Conservation (phyloP, 2,113 vertebrate species). For the Podocnemis expansa region DNA sequence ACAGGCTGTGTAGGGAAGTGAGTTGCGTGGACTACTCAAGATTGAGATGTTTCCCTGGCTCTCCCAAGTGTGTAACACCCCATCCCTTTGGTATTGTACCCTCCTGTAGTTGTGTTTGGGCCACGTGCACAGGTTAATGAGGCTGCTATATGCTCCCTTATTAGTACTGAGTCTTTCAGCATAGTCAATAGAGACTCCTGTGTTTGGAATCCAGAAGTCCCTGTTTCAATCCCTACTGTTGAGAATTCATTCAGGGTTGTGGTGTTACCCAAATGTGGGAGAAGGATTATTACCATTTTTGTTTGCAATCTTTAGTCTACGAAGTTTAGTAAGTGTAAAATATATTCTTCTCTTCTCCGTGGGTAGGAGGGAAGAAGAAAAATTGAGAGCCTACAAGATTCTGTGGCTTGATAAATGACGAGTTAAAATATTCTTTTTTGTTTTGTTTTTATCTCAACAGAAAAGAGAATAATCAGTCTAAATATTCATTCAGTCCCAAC, state of each 20-base stretch:
- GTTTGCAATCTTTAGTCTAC: background rate
- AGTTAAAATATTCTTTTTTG: background rate
- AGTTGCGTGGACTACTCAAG: background rate
- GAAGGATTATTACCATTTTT: background rate
- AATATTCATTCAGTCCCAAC: slow-evolving; percentile 80
- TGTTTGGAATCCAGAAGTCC: background rate
- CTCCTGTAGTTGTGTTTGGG: background rate
- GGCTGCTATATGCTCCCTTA: background rate
- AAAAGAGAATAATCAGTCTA: slow-evolving; percentile 78
- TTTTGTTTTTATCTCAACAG: slow-evolving; percentile 50
- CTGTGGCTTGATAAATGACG: background rate
- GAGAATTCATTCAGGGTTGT: background rate
- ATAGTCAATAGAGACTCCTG: background rate
- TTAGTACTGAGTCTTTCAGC: background rate
- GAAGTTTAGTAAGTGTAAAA: background rate
- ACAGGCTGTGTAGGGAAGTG: background rate
- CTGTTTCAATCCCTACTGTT: background rate
- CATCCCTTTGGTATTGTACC: background rate
- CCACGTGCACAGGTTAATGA: background rate
- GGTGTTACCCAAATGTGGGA: background rate
- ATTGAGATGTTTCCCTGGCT: background rate
- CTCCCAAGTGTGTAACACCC: background rate
- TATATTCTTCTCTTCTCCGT: background rate
- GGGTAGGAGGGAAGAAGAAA: background rate
- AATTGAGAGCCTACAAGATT: rapidly evolving